These are phyloP conservation scores for Brienomyrus brachyistius DNA, from an alignment of 2,113 vertebrate species.

Conservation along the genomic window DNA sequence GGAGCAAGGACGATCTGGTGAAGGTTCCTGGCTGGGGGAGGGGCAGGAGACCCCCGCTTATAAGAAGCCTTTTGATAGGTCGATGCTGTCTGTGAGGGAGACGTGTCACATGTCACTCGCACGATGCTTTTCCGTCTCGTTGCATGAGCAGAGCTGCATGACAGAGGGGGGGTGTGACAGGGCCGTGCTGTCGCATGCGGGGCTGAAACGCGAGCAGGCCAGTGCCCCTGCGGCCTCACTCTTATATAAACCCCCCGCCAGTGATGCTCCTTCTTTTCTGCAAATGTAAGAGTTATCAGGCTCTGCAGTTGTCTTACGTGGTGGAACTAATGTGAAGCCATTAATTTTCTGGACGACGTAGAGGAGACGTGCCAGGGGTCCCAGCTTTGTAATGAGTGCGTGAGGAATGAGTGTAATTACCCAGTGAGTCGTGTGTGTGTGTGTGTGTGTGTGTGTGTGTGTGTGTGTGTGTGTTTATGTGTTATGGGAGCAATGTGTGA, in stretches of 20 bases:
- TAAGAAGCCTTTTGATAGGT: slow-evolving; percentile 53
- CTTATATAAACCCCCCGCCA: not conserved
- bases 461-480: not conserved
- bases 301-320: slow-evolving; percentile 32
- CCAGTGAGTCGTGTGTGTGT: slow-evolving; percentile 9
- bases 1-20: not conserved
- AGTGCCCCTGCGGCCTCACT: not conserved
- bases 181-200: not conserved
- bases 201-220: not conserved
- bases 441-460: not conserved
- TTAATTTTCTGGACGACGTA: slow-evolving; percentile 21
- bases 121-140: slow-evolving; percentile 46
- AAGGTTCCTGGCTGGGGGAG: slow-evolving; percentile 4
- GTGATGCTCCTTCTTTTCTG: slow-evolving; percentile 10
- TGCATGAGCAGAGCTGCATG: slow-evolving; percentile 24
- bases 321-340: slow-evolving; percentile 24
- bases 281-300: slow-evolving; percentile 39
- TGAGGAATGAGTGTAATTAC: slow-evolving; percentile 23
- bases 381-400: slow-evolving; percentile 35
- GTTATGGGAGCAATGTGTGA: not conserved
- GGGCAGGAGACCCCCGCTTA: slow-evolving; percentile 37
- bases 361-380: slow-evolving; percentile 20
- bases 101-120: slow-evolving; percentile 28
- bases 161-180: slow-evolving; percentile 13
- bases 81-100: slow-evolving; percentile 44